A percentile compares a stretch with the other conserved stretches of the same genome.
phyloP scores from a whole-genome alignment of 1,140 invertebrate species.

The Danaus plexippus region DNA sequence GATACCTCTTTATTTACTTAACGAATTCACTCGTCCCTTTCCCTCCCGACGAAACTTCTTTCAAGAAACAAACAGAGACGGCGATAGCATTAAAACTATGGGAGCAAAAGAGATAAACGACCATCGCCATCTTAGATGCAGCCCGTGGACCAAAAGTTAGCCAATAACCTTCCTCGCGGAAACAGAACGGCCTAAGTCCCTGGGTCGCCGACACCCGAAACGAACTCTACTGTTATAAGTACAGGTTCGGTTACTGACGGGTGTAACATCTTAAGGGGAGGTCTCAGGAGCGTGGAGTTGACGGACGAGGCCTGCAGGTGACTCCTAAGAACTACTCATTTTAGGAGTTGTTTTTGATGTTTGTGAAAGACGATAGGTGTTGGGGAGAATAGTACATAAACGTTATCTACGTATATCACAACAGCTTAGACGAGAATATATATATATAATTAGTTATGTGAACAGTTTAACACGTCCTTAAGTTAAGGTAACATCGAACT shows the following conservation, averaged over 20 bases:
- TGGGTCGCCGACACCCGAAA: conserved; percentile 19
- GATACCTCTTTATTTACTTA: conserved; percentile 54
- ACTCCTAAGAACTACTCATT: conserved; percentile 31
- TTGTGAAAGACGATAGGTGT: neutral
- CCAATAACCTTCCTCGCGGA: conserved; percentile 48
- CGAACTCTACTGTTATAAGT: conserved; percentile 28
- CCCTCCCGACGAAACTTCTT: conserved; percentile 51
- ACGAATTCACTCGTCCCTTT: conserved; percentile 45
- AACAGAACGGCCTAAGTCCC: conserved; percentile 37
- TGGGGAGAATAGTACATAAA: too few relatives aligned
- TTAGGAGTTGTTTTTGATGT: conserved; percentile 14
- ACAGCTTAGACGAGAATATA: too few relatives aligned
- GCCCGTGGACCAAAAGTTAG: conserved; percentile 61
- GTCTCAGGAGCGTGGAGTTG: conserved; percentile 38
- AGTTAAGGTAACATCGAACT: too few relatives aligned
- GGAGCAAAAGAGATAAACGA: conserved; percentile 29
- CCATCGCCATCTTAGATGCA: conserved; percentile 66
- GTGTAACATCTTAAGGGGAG: conserved; percentile 52
- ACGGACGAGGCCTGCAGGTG: conserved; percentile 43
- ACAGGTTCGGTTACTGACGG: conserved; percentile 39
- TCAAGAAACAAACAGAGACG: conserved; percentile 49
- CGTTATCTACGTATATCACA: too few relatives aligned
- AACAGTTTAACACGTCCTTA: too few relatives aligned
- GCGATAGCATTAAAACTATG: conserved; percentile 14
- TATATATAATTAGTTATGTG: too few relatives aligned